Evolutionary conservation across 2,888 invertebrate species (phyloP).

Genomic region (Noctuana brunneofusca): DNA sequence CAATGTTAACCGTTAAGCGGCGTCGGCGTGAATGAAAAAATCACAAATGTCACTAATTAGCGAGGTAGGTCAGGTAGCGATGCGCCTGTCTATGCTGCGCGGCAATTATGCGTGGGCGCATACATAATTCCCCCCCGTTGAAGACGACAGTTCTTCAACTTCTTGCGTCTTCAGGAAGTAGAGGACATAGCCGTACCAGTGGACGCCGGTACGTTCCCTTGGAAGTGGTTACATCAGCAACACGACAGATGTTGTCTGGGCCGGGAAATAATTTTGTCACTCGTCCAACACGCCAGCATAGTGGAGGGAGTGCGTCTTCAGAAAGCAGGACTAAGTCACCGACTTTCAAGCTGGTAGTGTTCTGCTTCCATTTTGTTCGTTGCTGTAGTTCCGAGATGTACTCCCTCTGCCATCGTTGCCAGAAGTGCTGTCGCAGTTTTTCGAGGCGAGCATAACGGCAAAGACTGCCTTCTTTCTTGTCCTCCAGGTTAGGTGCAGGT

Average conservation of each 20-base stretch:
- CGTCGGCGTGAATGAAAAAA: too few relatives aligned
- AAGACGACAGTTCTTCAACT: neutral
- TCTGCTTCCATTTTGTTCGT: constrained; percentile 1
- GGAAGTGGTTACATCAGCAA: neutral
- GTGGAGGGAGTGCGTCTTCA: constrained; percentile 1
- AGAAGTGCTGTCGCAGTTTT: neutral
- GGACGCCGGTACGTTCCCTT: neutral
- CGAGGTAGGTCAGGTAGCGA: neutral
- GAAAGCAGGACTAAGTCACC: neutral
- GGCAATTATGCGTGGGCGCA: neutral
- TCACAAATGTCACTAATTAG: too few relatives aligned
- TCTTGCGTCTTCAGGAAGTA: neutral
- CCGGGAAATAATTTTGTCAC: neutral
- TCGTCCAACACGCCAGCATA: neutral
- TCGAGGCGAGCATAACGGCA: neutral
- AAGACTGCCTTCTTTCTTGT: neutral
- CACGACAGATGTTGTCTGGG: neutral
- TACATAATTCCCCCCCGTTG: constrained; percentile 2
- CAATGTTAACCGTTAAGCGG: too few relatives aligned
- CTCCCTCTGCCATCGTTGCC: neutral
- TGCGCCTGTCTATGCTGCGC: neutral
- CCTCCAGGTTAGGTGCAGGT: neutral
- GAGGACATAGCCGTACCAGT: neutral
- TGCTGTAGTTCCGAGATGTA: neutral
- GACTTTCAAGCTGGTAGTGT: neutral